phyloP scores from a whole-genome alignment of 1,140 invertebrate species.

The Conus betulinus region DNA sequence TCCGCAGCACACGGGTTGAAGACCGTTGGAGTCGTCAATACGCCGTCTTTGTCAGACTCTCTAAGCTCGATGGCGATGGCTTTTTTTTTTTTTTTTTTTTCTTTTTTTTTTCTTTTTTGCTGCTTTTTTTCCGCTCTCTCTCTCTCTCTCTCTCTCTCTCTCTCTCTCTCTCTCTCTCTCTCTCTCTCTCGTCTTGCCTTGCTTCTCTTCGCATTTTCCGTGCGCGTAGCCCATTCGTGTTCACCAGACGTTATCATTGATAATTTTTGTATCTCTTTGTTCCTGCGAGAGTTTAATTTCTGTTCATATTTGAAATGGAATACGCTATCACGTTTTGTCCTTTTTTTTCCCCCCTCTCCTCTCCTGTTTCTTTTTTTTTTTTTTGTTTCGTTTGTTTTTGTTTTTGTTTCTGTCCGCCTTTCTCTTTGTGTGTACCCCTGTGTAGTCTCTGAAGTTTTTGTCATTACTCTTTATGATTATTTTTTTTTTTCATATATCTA shows the following conservation, averaged over 20 bases:
- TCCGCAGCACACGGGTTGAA: neutral
- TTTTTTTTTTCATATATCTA: neutral
- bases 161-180: too few relatives aligned
- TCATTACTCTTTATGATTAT: neutral
- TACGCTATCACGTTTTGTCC: neutral
- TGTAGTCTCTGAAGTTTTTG: neutral
- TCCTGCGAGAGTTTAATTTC: constrained; percentile 1
- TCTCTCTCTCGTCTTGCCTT: neutral
- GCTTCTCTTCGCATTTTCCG: neutral
- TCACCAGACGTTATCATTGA: constrained; percentile 19
- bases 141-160: too few relatives aligned
- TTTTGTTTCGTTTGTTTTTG: neutral
- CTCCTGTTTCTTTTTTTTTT: neutral
- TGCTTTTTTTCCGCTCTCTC: too few relatives aligned
- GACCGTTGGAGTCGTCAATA: constrained; percentile 1
- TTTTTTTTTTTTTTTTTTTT: too few relatives aligned
- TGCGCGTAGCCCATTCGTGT: constrained; percentile 4
- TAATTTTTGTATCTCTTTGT: constrained; percentile 29
- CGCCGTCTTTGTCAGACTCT: neutral
- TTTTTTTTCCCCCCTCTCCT: neutral
- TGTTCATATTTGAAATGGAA: constrained; percentile 16
- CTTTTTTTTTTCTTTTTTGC: too few relatives aligned
- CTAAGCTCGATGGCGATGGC: neutral
- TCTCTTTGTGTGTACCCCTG: too few relatives aligned
- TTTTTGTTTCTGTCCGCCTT: neutral